Evolutionary conservation across 1,140 invertebrate species (phyloP).

Genomic region (Amyelois transitella): DNA sequence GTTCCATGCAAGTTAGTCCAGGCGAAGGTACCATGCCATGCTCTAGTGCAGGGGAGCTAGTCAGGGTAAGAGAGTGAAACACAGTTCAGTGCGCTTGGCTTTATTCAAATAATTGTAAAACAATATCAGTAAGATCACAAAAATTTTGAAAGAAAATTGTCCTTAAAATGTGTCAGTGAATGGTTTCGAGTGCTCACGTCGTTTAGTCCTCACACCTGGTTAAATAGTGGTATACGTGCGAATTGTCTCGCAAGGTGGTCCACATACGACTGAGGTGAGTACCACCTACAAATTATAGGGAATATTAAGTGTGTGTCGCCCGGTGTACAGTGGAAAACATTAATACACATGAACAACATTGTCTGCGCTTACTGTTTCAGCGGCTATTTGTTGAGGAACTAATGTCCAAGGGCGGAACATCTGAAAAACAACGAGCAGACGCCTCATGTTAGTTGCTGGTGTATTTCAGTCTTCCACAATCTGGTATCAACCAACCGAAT

Average conservation of each 20-base stretch:
- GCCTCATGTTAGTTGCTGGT: constrained; percentile 58
- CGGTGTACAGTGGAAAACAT: constrained; percentile 62
- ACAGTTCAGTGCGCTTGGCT: constrained; percentile 68
- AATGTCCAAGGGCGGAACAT: constrained; percentile 71
- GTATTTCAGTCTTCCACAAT: constrained; percentile 31
- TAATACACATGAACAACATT: constrained; percentile 66
- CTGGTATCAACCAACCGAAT: not conserved
- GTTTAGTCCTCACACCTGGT: constrained; percentile 21
- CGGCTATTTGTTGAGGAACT: constrained; percentile 68
- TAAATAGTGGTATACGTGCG: constrained; percentile 11
- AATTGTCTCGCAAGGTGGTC: not conserved
- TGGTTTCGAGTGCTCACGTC: constrained; percentile 48
- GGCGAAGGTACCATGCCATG: constrained; percentile 53
- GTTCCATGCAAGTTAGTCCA: constrained; percentile 50
- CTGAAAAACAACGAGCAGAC: constrained; percentile 72
- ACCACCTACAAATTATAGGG: constrained; percentile 13
- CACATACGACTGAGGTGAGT: constrained; percentile 16
- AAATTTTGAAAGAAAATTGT: constrained; percentile 51
- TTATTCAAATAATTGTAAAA: constrained; percentile 64
- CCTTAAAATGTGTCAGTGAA: constrained; percentile 40
- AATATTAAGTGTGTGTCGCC: constrained; percentile 34
- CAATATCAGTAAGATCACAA: constrained; percentile 44
- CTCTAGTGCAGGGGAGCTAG: constrained; percentile 52
- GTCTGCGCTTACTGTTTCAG: constrained; percentile 71
- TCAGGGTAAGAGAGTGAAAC: constrained; percentile 66